A percentile compares a stretch with the other conserved stretches of the same genome.
These are phyloP conservation scores for Zaprionus lineosus DNA, from an alignment of 2,888 invertebrate genomes.

Conservation along the genomic window DNA sequence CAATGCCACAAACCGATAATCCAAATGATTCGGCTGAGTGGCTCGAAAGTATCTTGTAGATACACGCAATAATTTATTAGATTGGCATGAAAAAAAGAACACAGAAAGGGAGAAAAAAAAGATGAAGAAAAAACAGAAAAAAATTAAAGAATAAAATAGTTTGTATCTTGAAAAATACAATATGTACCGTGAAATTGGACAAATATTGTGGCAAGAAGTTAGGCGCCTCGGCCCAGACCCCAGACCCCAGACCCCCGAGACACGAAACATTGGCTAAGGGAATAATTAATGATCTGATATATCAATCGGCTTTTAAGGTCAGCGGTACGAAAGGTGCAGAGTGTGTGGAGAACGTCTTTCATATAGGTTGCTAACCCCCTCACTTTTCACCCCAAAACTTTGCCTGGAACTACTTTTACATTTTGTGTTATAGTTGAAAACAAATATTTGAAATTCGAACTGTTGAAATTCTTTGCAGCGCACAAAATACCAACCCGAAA, in stretches of 20 bases:
- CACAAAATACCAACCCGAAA: slow-evolving; percentile 58
- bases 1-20: slow-evolving; percentile 68
- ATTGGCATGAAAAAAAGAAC: slow-evolving; percentile 35
- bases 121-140: slow-evolving; percentile 21
- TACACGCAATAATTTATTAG: slow-evolving; percentile 53
- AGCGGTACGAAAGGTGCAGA: slow-evolving; percentile 16
- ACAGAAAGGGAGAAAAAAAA: slow-evolving; percentile 23
- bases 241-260: slow-evolving; percentile 56
- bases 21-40: slow-evolving; percentile 65
- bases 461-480: slow-evolving; percentile 67
- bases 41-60: slow-evolving; percentile 55
- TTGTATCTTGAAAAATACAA: slow-evolving; percentile 54
- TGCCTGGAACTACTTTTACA: background rate
- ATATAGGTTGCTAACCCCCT: slow-evolving; percentile 1
- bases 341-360: slow-evolving; percentile 3
- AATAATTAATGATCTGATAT: slow-evolving; percentile 79
- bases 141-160: slow-evolving; percentile 40
- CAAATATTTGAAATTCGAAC: slow-evolving; percentile 68
- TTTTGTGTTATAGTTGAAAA: slow-evolving; percentile 33
- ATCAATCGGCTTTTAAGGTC: slow-evolving; percentile 60
- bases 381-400: background rate
- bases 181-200: slow-evolving; percentile 76
- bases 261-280: slow-evolving; percentile 32
- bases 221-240: slow-evolving; percentile 56
- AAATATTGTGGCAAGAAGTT: slow-evolving; percentile 74